These are phyloP conservation scores for Procavia capensis DNA, from an alignment of 2,113 vertebrate genomes.

Conservation along the genomic window DNA sequence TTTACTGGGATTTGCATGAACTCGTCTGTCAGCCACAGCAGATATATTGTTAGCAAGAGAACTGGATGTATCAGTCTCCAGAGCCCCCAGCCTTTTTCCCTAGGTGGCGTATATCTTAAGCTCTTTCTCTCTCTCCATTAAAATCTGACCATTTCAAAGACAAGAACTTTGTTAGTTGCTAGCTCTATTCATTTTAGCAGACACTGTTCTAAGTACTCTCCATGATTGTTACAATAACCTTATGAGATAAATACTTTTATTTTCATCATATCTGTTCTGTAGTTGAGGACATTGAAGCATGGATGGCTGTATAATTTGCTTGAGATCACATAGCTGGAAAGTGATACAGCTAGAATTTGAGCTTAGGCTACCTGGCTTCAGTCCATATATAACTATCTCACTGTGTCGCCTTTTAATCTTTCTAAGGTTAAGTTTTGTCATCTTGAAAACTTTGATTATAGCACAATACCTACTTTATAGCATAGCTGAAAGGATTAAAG, in stretches of 20 bases:
- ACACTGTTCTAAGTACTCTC: not conserved
- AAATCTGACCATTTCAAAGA: not conserved
- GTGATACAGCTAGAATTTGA: too few relatives aligned
- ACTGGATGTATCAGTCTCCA: not conserved
- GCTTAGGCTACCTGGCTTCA: too few relatives aligned
- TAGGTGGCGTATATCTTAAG: not conserved
- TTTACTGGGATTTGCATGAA: not conserved
- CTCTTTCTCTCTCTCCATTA: not conserved
- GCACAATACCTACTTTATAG: not conserved
- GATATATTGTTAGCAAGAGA: not conserved
- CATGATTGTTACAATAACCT: not conserved
- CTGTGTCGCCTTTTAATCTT: not conserved
- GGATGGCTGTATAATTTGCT: not conserved
- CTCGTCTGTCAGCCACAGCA: not conserved
- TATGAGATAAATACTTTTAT: not conserved
- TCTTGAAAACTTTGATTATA: not conserved
- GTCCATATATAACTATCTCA: not conserved
- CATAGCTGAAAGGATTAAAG: not conserved
- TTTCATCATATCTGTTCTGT: not conserved
- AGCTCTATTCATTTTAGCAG: not conserved
- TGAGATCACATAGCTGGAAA: not conserved
- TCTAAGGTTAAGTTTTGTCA: not conserved
- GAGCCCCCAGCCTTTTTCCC: not conserved
- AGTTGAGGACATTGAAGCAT: not conserved
- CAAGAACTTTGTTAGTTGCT: not conserved